Percentiles rank a stretch among this genome's conserved stretches.
Conservation (phyloP, 2,888 invertebrate genomes). For the Synergus gifuensis region DNA sequence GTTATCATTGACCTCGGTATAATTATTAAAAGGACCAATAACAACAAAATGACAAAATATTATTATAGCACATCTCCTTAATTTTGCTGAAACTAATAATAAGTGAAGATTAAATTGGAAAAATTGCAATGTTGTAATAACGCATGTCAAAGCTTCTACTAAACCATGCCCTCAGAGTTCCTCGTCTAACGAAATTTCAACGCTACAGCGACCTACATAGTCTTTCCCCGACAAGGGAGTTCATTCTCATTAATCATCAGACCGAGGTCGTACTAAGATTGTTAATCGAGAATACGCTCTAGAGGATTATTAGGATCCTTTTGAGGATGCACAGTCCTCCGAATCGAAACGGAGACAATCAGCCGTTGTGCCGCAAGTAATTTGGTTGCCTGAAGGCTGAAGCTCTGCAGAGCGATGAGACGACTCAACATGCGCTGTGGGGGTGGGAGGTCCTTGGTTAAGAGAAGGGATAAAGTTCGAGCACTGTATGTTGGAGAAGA, state of each 20-base stretch:
- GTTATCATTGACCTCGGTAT: too few relatives aligned
- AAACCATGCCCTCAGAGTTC: not conserved
- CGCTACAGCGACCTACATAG: not conserved
- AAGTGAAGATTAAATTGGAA: not conserved
- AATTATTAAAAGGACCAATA: too few relatives aligned
- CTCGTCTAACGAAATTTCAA: not conserved
- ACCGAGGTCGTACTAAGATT: not conserved
- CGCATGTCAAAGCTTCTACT: not conserved
- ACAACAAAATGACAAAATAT: too few relatives aligned
- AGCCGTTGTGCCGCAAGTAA: slow-evolving; percentile 1
- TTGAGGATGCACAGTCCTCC: slow-evolving; percentile 12
- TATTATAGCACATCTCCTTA: too few relatives aligned
- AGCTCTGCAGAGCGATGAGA: not conserved
- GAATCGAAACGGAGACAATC: slow-evolving; percentile 4
- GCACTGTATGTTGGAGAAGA: not conserved
- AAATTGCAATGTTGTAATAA: not conserved
- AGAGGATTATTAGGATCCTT: slow-evolving; percentile 43
- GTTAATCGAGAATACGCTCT: not conserved
- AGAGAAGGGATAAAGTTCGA: not conserved
- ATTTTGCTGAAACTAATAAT: not conserved
- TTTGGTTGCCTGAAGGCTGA: slow-evolving; percentile 47
- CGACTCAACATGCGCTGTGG: not conserved
- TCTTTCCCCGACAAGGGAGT: not conserved
- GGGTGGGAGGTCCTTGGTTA: not conserved
- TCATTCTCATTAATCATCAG: not conserved